Conservation (phyloP, 2,888 invertebrate genomes). For the Pantelozetes paolii region DNA sequence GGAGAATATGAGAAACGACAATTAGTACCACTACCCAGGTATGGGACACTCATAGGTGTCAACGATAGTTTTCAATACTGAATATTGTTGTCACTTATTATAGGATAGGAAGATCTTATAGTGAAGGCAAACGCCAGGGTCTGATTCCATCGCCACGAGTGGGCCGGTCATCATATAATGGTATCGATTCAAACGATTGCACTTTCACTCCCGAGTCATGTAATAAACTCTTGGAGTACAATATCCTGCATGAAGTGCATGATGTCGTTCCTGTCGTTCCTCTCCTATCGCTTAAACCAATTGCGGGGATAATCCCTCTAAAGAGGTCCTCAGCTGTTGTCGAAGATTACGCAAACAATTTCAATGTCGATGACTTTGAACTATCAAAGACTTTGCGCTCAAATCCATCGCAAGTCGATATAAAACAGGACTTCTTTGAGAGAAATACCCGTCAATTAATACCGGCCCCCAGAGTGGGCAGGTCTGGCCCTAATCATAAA, state of each 20-base stretch:
- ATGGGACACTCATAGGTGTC: neutral
- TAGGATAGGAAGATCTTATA: constrained; percentile 39
- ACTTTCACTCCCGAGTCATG: constrained; percentile 26
- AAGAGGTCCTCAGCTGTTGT: constrained; percentile 9
- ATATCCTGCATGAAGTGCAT: constrained; percentile 22
- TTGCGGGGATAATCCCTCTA: neutral
- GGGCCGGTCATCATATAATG: constrained; percentile 37
- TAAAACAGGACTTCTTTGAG: neutral
- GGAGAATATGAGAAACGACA: constrained; percentile 36
- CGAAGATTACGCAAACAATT: constrained; percentile 8
- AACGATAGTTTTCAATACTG: neutral
- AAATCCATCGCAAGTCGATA: constrained; percentile 3
- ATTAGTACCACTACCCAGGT: constrained; percentile 39
- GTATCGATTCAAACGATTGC: constrained; percentile 26
- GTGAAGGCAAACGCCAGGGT: constrained; percentile 32
- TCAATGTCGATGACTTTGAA: constrained; percentile 27
- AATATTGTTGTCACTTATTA: neutral
- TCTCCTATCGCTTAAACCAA: neutral
- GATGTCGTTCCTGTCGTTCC: neutral
- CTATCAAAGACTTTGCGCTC: constrained; percentile 25
- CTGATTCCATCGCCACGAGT: constrained; percentile 44
- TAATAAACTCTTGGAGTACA: constrained; percentile 7
- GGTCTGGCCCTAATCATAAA: neutral
- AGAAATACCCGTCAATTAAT: constrained; percentile 29
- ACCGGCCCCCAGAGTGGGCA: constrained; percentile 31